These are phyloP conservation scores for Entelurus aequoreus DNA, from an alignment of 2,113 vertebrate species.

Conservation along the genomic window DNA sequence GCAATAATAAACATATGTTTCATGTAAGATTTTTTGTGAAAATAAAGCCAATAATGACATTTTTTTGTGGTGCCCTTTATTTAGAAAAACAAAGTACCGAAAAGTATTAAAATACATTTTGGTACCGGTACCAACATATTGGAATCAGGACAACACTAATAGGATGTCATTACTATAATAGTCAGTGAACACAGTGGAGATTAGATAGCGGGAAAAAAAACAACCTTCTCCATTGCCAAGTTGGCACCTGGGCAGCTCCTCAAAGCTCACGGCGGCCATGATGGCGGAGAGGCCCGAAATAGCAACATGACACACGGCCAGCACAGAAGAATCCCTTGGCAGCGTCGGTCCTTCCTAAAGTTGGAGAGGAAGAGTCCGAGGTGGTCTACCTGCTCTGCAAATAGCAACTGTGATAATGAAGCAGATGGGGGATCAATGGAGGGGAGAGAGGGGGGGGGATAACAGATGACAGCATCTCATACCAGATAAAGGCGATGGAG, in stretches of 20 bases:
- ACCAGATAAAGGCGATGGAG: conserved; percentile 30
- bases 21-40: no score
- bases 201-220: conserved; percentile 40
- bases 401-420: conserved; percentile 57
- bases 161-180: background rate
- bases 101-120: no score
- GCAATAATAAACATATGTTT: no score
- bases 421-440: conserved; percentile 56
- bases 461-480: conserved; percentile 26
- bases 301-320: conserved; percentile 33
- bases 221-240: conserved; percentile 42
- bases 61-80: no score
- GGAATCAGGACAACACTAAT: background rate
- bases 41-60: no score
- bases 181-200: conserved; percentile 47
- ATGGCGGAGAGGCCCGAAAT: conserved; percentile 48
- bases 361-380: conserved; percentile 16
- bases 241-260: conserved; percentile 62
- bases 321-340: conserved; percentile 1
- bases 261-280: conserved; percentile 48
- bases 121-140: no score
- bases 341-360: no score
- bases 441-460: conserved; percentile 18
- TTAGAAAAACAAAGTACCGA: no score
- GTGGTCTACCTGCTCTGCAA: conserved; percentile 32